Conservation (phyloP, 2,113 vertebrate species). For the Marcusenius ussheri region DNA sequence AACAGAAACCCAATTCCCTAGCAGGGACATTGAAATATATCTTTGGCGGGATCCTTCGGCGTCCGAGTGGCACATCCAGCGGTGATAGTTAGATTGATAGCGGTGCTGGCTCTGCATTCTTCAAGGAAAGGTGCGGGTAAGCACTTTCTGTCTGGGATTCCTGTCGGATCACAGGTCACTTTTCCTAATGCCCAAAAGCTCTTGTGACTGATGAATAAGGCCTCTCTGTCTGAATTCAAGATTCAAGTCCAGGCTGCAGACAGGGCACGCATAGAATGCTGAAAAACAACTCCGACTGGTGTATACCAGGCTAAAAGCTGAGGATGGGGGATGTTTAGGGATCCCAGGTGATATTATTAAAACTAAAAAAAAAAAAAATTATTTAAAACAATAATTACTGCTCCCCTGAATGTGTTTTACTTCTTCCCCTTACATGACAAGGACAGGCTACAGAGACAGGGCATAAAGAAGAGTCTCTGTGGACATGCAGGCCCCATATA, state of each 20-base stretch:
- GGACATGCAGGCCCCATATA: neutral
- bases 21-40: constrained; percentile 21
- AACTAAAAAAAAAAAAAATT: neutral
- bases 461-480: constrained; percentile 22
- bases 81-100: constrained; percentile 43
- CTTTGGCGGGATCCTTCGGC: constrained; percentile 19
- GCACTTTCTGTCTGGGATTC: constrained; percentile 44
- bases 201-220: constrained; percentile 40
- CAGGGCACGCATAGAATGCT: constrained; percentile 22
- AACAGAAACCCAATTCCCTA: constrained; percentile 15
- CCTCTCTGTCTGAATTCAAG: constrained; percentile 37
- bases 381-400: neutral
- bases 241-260: constrained; percentile 18
- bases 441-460: constrained; percentile 27
- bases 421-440: constrained; percentile 35
- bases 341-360: neutral
- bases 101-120: constrained; percentile 25
- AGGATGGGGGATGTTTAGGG: constrained; percentile 12
- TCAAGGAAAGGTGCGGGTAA: constrained; percentile 36
- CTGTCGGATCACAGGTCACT: constrained; percentile 38
- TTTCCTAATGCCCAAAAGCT: constrained; percentile 36
- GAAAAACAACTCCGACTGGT: constrained; percentile 22
- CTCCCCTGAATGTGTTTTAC: constrained; percentile 36
- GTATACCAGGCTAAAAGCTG: constrained; percentile 38
- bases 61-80: constrained; percentile 18